phyloP scores from a whole-genome alignment of 1,140 invertebrate genomes.

The Metopolophium dirhodum region DNA sequence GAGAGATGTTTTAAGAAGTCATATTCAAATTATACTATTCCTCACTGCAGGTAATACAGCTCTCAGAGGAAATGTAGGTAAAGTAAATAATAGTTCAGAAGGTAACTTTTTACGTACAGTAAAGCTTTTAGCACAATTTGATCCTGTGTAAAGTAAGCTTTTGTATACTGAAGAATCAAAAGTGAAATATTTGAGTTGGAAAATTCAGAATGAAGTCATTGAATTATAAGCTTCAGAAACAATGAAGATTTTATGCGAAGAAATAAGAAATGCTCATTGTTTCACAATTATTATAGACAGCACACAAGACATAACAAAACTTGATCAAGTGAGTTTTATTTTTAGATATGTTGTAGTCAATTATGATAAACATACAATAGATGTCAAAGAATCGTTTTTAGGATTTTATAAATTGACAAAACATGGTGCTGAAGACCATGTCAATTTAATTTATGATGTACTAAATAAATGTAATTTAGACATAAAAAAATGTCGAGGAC shows the following conservation, averaged over 20 bases:
- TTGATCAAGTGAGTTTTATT: neutral
- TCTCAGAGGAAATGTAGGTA: constrained; percentile 27
- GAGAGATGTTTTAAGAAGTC: constrained; percentile 19
- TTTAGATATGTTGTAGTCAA: too few relatives aligned
- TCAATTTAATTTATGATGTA: constrained; percentile 20
- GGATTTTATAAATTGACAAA: neutral
- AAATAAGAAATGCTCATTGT: neutral
- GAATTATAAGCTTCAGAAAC: constrained; percentile 15
- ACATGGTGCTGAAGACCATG: constrained; percentile 7
- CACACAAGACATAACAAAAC: constrained; percentile 40
- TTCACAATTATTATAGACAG: constrained; percentile 23
- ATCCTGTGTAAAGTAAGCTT: constrained; percentile 9
- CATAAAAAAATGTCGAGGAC: neutral
- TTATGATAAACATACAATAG: too few relatives aligned
- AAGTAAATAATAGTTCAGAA: neutral
- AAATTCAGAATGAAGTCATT: constrained; percentile 35
- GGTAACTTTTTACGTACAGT: constrained; percentile 34
- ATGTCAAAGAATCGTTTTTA: too few relatives aligned
- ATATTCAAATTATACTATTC: neutral
- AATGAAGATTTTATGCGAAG: neutral
- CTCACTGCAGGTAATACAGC: too few relatives aligned
- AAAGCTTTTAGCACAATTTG: constrained; percentile 24
- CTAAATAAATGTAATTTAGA: constrained; percentile 26
- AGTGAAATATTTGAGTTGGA: constrained; percentile 22
- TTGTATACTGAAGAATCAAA: neutral